Conservation (phyloP, 2,797 vertebrate species). For the Mormyrus proboscirostris region DNA sequence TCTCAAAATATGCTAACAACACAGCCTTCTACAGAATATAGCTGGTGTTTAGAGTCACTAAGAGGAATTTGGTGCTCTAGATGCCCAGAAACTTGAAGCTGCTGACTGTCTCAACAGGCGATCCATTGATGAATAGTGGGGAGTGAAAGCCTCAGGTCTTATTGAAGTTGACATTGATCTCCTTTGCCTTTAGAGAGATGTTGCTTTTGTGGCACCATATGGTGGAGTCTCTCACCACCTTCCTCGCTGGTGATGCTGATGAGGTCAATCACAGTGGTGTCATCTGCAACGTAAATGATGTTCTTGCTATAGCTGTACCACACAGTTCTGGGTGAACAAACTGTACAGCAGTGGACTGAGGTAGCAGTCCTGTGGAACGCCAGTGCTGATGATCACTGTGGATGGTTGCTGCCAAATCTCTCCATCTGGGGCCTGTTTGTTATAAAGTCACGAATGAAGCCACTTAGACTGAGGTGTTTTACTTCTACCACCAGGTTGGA, state of each 20-base stretch:
- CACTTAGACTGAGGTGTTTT: neutral
- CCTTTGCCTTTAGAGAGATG: neutral
- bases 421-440: neutral
- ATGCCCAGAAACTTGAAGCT: neutral
- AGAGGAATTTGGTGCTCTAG: neutral
- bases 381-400: neutral
- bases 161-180: neutral
- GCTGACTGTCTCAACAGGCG: neutral
- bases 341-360: neutral
- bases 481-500: neutral
- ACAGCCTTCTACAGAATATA: neutral
- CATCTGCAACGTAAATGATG: neutral
- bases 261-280: neutral
- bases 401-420: neutral
- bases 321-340: neutral
- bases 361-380: neutral
- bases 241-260: neutral
- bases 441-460: neutral
- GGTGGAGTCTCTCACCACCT: neutral
- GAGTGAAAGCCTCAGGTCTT: neutral
- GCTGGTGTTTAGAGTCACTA: neutral
- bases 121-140: neutral
- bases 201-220: neutral
- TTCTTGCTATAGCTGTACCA: neutral
- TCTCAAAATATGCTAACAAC: neutral